phyloP scores from a whole-genome alignment of 2,113 vertebrate genomes.

The Elachura formosa region DNA sequence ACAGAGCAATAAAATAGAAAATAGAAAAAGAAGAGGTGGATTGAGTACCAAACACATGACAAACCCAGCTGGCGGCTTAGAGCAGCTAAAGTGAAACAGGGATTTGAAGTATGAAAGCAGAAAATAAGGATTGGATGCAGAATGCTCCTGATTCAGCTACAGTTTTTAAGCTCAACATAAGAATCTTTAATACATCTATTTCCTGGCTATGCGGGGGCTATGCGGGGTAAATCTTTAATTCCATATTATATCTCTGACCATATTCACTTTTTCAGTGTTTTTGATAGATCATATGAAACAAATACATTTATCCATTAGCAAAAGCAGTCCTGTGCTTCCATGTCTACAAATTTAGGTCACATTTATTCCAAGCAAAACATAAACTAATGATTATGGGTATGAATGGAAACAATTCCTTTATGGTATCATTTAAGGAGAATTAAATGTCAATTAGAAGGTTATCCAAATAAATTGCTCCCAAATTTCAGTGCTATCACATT shows the following conservation, averaged over 20 bases:
- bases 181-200: neutral
- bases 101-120: neutral
- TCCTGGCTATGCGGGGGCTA: neutral
- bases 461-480: slow-evolving; percentile 74
- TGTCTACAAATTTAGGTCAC: neutral
- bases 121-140: neutral
- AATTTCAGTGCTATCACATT: slow-evolving; percentile 1
- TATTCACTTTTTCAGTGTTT: neutral
- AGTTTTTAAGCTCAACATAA: neutral
- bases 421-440: neutral
- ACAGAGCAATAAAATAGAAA: neutral
- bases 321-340: slow-evolving; percentile 68
- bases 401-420: neutral
- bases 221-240: neutral
- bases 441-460: neutral
- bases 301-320: slow-evolving; percentile 48
- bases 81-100: neutral
- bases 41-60: neutral
- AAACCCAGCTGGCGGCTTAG: neutral
- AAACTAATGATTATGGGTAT: neutral
- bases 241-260: neutral
- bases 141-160: neutral
- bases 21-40: neutral
- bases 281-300: neutral
- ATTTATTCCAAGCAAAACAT: neutral